Evolutionary conservation across 2,888 invertebrate genomes (phyloP).

Genomic region (Drosophila rubida): DNA sequence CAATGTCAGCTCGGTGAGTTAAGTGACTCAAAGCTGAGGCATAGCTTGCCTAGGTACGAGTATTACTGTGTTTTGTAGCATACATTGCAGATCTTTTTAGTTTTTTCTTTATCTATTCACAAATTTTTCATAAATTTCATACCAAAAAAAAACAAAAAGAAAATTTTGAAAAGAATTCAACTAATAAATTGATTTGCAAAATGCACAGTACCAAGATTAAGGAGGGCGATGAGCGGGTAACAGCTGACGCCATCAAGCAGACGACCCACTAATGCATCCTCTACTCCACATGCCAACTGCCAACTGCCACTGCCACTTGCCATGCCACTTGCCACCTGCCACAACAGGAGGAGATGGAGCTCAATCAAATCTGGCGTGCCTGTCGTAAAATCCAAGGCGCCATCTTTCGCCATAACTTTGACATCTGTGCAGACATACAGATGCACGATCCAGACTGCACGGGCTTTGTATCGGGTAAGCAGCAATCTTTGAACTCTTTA

Average conservation of each 20-base stretch:
- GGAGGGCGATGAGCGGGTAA: constrained; percentile 74
- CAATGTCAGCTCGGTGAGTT: constrained; percentile 67
- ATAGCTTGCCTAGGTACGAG: constrained; percentile 44
- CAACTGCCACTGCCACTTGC: too few relatives aligned
- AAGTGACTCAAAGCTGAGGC: constrained; percentile 20
- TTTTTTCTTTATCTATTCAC: constrained; percentile 27
- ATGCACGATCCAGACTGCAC: constrained; percentile 89
- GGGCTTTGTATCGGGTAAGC: constrained; percentile 88
- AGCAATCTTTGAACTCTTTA: constrained; percentile 18
- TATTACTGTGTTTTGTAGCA: constrained; percentile 45
- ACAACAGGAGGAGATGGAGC: constrained; percentile 74
- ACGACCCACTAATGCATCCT: constrained; percentile 17
- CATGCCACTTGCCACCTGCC: neutral
- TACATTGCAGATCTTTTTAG: constrained; percentile 30
- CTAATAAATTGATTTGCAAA: constrained; percentile 40
- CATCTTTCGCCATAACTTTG: constrained; percentile 89
- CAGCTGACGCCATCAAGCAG: constrained; percentile 31
- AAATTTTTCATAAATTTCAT: constrained; percentile 35
- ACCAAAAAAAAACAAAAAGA: constrained; percentile 28
- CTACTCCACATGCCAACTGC: neutral
- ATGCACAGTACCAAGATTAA: constrained; percentile 69
- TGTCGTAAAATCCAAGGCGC: constrained; percentile 93
- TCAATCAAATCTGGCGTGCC: constrained; percentile 91
- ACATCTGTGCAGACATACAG: constrained; percentile 90
- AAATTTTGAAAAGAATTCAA: constrained; percentile 5